Conservation (phyloP, 2,888 invertebrate genomes). For the Drosophila glabriapex region DNA sequence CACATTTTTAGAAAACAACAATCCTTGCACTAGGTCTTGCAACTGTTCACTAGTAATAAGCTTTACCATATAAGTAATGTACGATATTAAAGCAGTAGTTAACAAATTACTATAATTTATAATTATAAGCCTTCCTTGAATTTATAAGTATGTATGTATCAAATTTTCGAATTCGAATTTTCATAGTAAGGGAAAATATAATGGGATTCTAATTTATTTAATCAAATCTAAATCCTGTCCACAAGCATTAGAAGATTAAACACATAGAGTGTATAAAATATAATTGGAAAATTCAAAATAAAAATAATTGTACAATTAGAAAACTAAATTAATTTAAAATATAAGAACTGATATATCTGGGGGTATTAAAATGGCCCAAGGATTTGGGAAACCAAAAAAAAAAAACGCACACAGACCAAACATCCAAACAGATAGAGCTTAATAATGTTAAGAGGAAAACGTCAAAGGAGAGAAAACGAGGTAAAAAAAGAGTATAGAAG, state of each 20-base stretch:
- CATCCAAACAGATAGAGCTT: background rate
- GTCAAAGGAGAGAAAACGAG: background rate
- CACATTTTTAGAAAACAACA: background rate
- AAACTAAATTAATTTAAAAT: background rate
- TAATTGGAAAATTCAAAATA: background rate
- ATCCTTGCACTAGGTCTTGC: slow-evolving; percentile 3
- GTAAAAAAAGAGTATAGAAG: background rate
- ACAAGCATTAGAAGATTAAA: background rate
- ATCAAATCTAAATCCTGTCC: background rate
- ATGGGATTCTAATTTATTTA: background rate
- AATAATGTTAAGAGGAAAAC: background rate
- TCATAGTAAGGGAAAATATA: background rate
- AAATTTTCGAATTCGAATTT: background rate
- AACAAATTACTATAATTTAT: background rate
- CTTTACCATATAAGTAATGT: background rate
- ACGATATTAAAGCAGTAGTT: background rate
- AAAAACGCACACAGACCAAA: background rate
- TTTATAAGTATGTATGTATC: background rate
- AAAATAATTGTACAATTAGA: background rate
- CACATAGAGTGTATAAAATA: background rate
- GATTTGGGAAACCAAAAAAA: background rate
- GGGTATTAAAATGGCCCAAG: background rate
- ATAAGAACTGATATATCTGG: background rate
- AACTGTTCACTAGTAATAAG: slow-evolving; percentile 4
- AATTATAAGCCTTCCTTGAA: background rate